Base-by-base conservation (phyloP, 1,140 invertebrate species). In the Condylostylus longicornis region DNA sequence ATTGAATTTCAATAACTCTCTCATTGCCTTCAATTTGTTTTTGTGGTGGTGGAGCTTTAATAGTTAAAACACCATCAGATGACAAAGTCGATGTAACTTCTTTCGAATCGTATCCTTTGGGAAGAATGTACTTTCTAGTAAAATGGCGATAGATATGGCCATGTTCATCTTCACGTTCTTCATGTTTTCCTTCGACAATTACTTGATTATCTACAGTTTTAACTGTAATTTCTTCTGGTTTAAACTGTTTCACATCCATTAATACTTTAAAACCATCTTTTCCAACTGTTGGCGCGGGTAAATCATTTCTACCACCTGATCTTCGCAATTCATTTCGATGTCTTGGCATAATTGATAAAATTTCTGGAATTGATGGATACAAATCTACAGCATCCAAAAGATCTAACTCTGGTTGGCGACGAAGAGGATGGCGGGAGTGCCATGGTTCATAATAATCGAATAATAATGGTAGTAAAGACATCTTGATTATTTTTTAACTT, bases 151-250 rank as follows among this genome's bases (percentile, higher is more conserved):
- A 68, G 30, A 71, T 62, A 23, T 57, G 64, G 4, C 69, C 68
- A 55, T 79, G 75, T 5, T 75, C 68, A 44, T 80, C 77, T 40
- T 67, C 48, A 41, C 69, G 73, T 45, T 80, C 74, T 42, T 81
- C 75, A 45, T 82, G 78, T 51, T 77, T 77, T 0, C 71, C 79
- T 54, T 75, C 67, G 5, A 83, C 65, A 6, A 78, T 66, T 5
- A 82, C 65, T 36, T 66, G 69, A 19, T 76, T 71, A 42, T 81
- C 77, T 9, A 75, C 65, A 9, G 77, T 77, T 54, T 80, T 84
- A 0, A 86, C 79, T 15, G 65, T 71, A 18, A 87, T 72, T 59
- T 87, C 82, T 37, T 83, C 71, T 0, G 82, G 79, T 18, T 71
- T 66, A 61, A 72, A 81, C 33, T 80, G 72, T 35, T 77, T 66